Base-by-base conservation (phyloP, 2,113 vertebrate genomes). In the Protobothrops mucrosquamatus region DNA sequence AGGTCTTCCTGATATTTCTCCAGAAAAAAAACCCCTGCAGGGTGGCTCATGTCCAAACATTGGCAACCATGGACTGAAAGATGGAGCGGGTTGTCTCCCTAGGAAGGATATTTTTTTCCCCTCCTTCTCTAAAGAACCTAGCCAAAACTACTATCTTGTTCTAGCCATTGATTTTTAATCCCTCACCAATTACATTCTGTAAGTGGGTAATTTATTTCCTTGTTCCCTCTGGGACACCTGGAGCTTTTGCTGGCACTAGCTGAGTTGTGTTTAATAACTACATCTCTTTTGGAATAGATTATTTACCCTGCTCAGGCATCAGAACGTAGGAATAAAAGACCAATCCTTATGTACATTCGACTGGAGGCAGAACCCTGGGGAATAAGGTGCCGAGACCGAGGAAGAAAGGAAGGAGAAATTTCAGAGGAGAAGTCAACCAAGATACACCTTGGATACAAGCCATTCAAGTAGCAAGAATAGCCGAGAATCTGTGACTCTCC, bases 171-270 rank as follows among this genome's bases (percentile, higher is more conserved):
- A 94, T 96, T 96, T 96, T 96, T 93, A 96, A 95, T 95, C 96
- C 92, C 92, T 95, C 93, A 57, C 93, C 95, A 94, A 91, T 95
- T 95, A 96, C 0, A 0, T 74, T 91, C 0, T 0, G 86, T 93
- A 95, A 95, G 95, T 88, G 95, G 94, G 94, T 93, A 93, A 96
- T 96, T 96, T 96, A 95, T 95, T 94, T 85, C 93, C 93, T 0
- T 0, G 55, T 52, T 95, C 92, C 95, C 95, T 90, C 85, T 1
- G 69, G 95, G 95, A 95, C 0, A 0, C 1, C 4, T 3, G 10
- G 54, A 91, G 89, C 85, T 54, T 90, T 81, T 26, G 86, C 91
- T 2, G 4, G 85, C 90, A 93, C 34, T 91, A 81, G 93, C 89
- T 9, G n/a, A 0, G 0, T n/a, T 0, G 0, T n/a, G 88, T 94